These are phyloP conservation scores for Hippolais icterina DNA, from an alignment of 2,113 vertebrate genomes.

Conservation along the genomic window DNA sequence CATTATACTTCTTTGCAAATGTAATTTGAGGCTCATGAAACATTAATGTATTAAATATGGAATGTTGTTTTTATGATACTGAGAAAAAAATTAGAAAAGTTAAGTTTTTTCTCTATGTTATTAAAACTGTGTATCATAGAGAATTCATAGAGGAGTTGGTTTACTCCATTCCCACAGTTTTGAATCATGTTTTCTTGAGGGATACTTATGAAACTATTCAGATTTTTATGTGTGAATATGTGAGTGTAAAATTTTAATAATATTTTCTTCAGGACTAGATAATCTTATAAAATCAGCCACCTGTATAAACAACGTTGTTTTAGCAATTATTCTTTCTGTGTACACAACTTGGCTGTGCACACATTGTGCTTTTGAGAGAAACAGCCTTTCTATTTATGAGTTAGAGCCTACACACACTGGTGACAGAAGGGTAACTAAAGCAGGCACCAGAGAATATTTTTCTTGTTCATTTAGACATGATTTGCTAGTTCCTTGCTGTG, in stretches of 20 bases:
- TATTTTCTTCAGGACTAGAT: not conserved
- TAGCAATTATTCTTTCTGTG: not conserved
- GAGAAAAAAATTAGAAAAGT: constrained; percentile 3
- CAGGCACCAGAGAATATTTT: not conserved
- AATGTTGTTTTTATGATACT: constrained; percentile 17
- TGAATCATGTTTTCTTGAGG: not conserved
- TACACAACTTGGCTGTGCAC: not conserved
- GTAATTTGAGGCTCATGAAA: constrained; percentile 58
- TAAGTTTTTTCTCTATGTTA: constrained; percentile 4
- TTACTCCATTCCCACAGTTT: not conserved
- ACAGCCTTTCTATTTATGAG: not conserved
- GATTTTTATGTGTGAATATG: not conserved
- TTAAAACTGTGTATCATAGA: constrained; percentile 42
- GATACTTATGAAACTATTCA: not conserved
- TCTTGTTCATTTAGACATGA: not conserved
- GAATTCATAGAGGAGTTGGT: not conserved
- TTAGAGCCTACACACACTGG: not conserved
- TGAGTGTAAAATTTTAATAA: not conserved
- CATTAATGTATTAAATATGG: constrained; percentile 42
- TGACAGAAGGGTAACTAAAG: not conserved
- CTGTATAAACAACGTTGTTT: not conserved
- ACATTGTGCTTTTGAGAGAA: not conserved
- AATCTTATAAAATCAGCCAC: not conserved
- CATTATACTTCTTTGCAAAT: constrained; percentile 36
- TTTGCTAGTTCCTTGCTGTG: not conserved